Evolutionary conservation across 1,140 invertebrate genomes (phyloP), one percentile per base, ranked within the genome.

Genomic region (Lepidurus arcticus): DNA sequence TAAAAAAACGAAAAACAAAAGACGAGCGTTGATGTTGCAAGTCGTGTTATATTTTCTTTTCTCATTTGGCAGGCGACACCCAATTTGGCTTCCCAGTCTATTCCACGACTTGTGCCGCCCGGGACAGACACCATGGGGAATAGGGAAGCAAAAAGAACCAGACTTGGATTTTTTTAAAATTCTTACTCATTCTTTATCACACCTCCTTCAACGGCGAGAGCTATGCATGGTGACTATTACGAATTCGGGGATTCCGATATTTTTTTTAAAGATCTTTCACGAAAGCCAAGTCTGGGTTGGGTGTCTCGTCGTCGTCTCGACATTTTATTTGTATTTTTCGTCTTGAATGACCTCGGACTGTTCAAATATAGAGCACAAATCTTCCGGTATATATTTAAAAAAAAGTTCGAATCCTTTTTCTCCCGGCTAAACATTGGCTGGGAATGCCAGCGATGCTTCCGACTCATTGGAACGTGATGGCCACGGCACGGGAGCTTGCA

Each of bases 1-100:
- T 1, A 34, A 9, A 65, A n/a, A 9, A 65, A 21, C 0, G 16
- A 65, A 65, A 65, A 13, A 65, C 53, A 21, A 65, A 13, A 21
- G 21, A 65, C 16, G 53, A 7, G 53, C 53, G 16, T 65, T 65
- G 53, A 65, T 13, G 6, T 16, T 65, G 53, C 21, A 16, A 13
- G 53, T 65, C 53, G 16, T 16, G 10, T 65, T 65, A 65, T 65
- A 65, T 65, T 65, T 65, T 65, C 53, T 65, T 65, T 65, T 65
- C 53, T 65, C 53, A 65, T 65, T 65, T 65, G 53, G 53, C 53
- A 65, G 53, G 21, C 53, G 53, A 65, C 53, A 65, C 53, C 21
- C 53, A 13, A 65, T 65, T 65, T 65, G 53, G 53, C 53, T 65
- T 65, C 16, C 53, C 53, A 7, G n/a, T 16, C 53, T 65, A 34